phyloP scores from a whole-genome alignment of 2,113 vertebrate species.

The Corythoichthys intestinalis region DNA sequence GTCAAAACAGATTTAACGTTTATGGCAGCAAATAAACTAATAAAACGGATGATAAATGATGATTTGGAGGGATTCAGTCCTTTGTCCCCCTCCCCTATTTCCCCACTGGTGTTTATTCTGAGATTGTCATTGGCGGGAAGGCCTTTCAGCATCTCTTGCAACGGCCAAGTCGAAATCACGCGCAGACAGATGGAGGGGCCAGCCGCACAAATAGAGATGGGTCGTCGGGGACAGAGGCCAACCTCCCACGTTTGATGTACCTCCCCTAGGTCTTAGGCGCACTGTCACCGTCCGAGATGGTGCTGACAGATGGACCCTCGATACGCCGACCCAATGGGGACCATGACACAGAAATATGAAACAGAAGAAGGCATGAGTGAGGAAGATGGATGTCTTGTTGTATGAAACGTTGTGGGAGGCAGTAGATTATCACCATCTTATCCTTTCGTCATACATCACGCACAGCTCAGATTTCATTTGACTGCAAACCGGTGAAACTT shows the following conservation, averaged over 20 bases:
- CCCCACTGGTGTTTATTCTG: constrained; percentile 61
- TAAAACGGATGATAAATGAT: constrained; percentile 53
- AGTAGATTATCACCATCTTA: constrained; percentile 29
- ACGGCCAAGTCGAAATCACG: constrained; percentile 62
- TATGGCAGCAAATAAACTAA: background rate
- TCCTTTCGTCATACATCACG: constrained; percentile 19
- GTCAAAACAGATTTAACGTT: too few relatives aligned
- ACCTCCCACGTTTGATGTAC: constrained; percentile 68
- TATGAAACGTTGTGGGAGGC: constrained; percentile 41
- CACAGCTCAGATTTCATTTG: constrained; percentile 18
- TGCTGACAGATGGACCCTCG: constrained; percentile 67
- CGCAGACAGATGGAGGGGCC: constrained; percentile 63
- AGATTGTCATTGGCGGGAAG: constrained; percentile 55
- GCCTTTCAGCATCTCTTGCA: constrained; percentile 50
- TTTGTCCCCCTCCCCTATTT: constrained; percentile 30
- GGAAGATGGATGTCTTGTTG: constrained; percentile 54
- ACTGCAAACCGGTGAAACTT: background rate
- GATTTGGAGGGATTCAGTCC: constrained; percentile 61
- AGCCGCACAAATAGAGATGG: constrained; percentile 61
- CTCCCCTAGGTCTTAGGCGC: constrained; percentile 61
- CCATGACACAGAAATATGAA: constrained; percentile 58
- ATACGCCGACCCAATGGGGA: constrained; percentile 55
- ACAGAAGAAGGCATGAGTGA: constrained; percentile 57
- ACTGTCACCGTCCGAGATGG: constrained; percentile 52
- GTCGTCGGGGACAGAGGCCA: constrained; percentile 46